Conservation (phyloP, 2,113 vertebrate genomes). For the Pelecanus crispus region DNA sequence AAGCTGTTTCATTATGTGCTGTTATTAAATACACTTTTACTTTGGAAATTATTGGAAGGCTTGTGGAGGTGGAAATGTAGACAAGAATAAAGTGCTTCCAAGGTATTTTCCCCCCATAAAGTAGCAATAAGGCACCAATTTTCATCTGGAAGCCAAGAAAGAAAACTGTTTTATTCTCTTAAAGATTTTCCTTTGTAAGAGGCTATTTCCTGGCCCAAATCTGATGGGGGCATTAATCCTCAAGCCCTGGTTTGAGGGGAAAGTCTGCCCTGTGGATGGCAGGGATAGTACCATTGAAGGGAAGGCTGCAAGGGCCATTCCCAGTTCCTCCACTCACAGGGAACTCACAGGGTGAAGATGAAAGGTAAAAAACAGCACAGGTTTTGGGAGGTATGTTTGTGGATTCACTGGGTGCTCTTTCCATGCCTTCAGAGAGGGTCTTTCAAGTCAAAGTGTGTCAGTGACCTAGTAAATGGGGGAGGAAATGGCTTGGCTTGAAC, state of each 20-base stretch:
- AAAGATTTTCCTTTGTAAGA: neutral
- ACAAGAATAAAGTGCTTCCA: neutral
- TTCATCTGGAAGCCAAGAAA: neutral
- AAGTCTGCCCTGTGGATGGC: neutral
- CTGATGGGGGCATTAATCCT: neutral
- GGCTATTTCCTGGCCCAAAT: neutral
- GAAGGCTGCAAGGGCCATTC: neutral
- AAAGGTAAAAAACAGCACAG: neutral
- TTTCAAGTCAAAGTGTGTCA: neutral
- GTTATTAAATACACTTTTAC: neutral
- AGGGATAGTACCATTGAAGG: neutral
- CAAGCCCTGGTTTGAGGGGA: neutral
- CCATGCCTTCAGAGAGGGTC: neutral
- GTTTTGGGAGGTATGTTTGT: neutral
- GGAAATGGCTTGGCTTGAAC: neutral
- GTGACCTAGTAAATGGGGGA: neutral
- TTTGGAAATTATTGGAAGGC: neutral
- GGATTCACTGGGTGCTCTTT: neutral
- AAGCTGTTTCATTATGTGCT: slow-evolving; percentile 14
- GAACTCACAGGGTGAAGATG: neutral
- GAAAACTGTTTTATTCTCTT: neutral
- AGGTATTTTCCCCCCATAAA: slow-evolving; percentile 5
- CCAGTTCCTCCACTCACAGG: neutral
- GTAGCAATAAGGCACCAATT: neutral
- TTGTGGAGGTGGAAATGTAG: neutral